Evolutionary conservation across 2,797 vertebrate species (phyloP).

Genomic region (Enteromius paludinosus): DNA sequence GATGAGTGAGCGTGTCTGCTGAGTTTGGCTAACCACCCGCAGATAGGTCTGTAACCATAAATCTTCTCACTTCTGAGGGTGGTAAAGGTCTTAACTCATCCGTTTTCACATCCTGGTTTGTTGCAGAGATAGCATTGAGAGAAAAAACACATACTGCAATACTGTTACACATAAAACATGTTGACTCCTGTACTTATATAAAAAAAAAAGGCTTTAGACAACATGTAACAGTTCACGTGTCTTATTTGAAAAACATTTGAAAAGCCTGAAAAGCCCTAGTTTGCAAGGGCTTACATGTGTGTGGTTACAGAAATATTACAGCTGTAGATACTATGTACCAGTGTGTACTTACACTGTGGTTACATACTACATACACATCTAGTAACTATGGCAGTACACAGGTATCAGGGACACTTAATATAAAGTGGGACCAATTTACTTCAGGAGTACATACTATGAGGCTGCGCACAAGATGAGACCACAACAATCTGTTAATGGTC

Average conservation of each 20-base stretch:
- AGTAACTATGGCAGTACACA: no score
- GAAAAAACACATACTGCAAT: neutral
- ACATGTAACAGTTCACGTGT: no score
- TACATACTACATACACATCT: no score
- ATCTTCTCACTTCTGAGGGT: slow-evolving; percentile 7
- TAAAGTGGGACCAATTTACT: neutral
- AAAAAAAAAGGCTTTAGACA: no score
- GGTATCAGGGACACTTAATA: no score
- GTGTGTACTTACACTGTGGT: no score
- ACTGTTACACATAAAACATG: neutral
- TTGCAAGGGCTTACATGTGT: neutral
- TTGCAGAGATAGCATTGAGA: no score
- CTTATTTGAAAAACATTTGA: no score
- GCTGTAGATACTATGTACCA: no score
- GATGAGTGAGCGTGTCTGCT: slow-evolving; percentile 22
- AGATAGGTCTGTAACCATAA: slow-evolving; percentile 23
- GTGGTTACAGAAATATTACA: no score
- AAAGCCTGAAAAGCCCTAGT: neutral
- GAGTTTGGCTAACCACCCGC: neutral
- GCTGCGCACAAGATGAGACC: neutral
- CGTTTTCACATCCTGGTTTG: neutral
- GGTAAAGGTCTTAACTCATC: slow-evolving; percentile 24
- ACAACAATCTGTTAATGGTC: neutral
- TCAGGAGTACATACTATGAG: neutral
- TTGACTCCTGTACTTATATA: neutral